phyloP scores from a whole-genome alignment of 2,888 invertebrate species.

The Phyllotreta striolata region DNA sequence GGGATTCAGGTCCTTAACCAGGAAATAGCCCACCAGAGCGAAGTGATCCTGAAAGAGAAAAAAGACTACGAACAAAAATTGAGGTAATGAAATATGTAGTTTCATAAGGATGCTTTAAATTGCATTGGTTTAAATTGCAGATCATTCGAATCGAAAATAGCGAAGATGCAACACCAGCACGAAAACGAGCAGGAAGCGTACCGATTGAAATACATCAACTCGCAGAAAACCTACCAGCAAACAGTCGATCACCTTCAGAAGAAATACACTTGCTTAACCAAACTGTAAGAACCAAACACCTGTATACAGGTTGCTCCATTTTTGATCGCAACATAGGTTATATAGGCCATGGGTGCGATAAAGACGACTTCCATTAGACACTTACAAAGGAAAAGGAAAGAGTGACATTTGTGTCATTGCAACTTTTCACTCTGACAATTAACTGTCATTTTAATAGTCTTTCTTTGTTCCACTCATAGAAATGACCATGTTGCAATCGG shows the following conservation, averaged over 20 bases:
- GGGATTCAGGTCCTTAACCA: conserved; percentile 61
- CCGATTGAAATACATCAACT: conserved; percentile 56
- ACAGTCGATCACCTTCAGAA: conserved; percentile 68
- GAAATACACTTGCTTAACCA: conserved; percentile 69
- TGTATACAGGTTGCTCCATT: conserved; percentile 16
- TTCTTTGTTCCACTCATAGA: too few species aligned
- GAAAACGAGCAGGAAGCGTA: conserved; percentile 56
- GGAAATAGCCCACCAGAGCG: conserved; percentile 58
- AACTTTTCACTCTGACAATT: too few species aligned
- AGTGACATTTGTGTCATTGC: too few species aligned
- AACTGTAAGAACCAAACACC: conserved; percentile 66
- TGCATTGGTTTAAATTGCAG: conserved; percentile 48
- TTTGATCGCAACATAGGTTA: too few species aligned
- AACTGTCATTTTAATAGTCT: too few species aligned
- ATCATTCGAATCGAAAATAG: conserved; percentile 61
- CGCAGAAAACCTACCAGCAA: conserved; percentile 64
- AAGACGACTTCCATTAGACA: too few species aligned
- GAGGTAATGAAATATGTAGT: conserved; percentile 56
- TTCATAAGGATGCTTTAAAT: neutral
- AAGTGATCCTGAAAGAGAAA: conserved; percentile 55
- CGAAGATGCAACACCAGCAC: conserved; percentile 54
- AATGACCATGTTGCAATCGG: too few species aligned
- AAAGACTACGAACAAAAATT: conserved; percentile 60
- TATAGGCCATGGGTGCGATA: too few species aligned
- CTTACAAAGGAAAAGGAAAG: too few species aligned